phyloP scores from a whole-genome alignment of 2,888 invertebrate genomes.

The Esperia sulphurella region DNA sequence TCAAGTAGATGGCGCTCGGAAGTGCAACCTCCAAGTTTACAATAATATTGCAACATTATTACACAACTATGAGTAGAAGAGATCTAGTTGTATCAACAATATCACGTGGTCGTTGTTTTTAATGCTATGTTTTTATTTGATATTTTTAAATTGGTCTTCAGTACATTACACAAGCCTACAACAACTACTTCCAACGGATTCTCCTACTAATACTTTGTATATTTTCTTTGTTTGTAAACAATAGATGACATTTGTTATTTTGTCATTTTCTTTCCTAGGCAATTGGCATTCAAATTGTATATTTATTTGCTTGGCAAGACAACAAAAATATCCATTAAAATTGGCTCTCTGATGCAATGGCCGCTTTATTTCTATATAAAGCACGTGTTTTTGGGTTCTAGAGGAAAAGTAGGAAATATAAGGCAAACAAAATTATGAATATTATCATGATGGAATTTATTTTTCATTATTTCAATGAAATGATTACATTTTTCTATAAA shows the following conservation, averaged over 20 bases:
- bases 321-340: too few relatives aligned
- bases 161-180: too few relatives aligned
- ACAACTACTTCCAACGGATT: too few relatives aligned
- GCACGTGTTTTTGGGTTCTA: background rate
- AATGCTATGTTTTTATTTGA: background rate
- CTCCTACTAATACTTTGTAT: too few relatives aligned
- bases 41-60: background rate
- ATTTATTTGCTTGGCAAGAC: too few relatives aligned
- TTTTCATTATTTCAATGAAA: slow-evolving; percentile 63
- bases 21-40: background rate
- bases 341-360: too few relatives aligned
- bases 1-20: background rate
- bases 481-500: slow-evolving; percentile 57
- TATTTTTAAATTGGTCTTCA: background rate
- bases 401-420: background rate
- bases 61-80: background rate
- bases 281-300: too few relatives aligned
- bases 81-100: background rate
- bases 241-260: too few relatives aligned
- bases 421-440: slow-evolving; percentile 32
- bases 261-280: too few relatives aligned
- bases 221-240: too few relatives aligned
- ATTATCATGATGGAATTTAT: slow-evolving; percentile 67
- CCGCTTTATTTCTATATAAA: too few relatives aligned
- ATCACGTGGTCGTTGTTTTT: background rate